These are phyloP conservation scores for Pasiphila rectangulata DNA, from an alignment of 2,888 invertebrate genomes.

Conservation along the genomic window DNA sequence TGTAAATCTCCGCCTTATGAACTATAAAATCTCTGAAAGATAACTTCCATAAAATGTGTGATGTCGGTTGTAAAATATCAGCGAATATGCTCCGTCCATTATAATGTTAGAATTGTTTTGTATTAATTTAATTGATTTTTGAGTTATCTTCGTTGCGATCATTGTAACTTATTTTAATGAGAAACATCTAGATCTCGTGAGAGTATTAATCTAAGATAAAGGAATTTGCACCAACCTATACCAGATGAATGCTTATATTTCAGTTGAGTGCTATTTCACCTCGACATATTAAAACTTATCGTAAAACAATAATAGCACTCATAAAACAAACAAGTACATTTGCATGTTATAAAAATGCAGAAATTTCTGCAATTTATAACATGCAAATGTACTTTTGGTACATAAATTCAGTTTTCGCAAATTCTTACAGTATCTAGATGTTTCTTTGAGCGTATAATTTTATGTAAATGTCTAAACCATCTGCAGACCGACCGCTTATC, in stretches of 20 bases:
- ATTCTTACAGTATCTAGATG: constrained; percentile 13
- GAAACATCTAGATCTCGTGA: constrained; percentile 17
- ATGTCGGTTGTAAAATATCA: constrained; percentile 48
- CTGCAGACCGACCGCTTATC: constrained; percentile 37
- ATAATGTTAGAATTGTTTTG: constrained; percentile 41
- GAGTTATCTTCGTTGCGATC: constrained; percentile 12
- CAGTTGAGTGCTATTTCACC: too few species aligned
- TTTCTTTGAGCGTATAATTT: constrained; percentile 14
- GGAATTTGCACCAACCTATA: too few species aligned
- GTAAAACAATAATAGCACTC: too few species aligned
- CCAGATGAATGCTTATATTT: too few species aligned
- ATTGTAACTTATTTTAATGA: constrained; percentile 10
- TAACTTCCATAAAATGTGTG: constrained; percentile 44
- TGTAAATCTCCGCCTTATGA: constrained; percentile 5
- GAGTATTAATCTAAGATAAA: background rate
- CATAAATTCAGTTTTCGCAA: constrained; percentile 4
- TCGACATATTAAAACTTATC: too few species aligned
- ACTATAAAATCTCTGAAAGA: constrained; percentile 23
- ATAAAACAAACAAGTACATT: background rate
- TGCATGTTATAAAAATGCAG: too few species aligned
- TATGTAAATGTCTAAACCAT: constrained; percentile 35
- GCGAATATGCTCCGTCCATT: constrained; percentile 73
- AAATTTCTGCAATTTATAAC: too few species aligned
- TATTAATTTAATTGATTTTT: constrained; percentile 21
- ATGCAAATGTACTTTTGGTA: too few species aligned